phyloP scores from a whole-genome alignment of 2,113 vertebrate species.

The Pelvicachromis taeniatus region DNA sequence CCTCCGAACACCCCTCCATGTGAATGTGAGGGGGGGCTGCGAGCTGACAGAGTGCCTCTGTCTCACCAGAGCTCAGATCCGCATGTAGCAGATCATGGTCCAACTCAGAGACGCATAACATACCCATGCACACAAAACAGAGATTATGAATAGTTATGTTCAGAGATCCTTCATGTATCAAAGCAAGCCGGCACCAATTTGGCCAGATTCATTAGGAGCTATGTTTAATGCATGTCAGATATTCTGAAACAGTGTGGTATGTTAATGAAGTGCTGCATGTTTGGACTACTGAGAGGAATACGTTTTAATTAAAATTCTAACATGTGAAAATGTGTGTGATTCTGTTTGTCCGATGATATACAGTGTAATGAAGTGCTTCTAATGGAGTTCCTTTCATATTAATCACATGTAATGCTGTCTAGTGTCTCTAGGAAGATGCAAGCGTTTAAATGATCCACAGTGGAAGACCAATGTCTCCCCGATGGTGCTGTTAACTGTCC shows the following conservation, averaged over 20 bases:
- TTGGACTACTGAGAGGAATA: constrained; percentile 17
- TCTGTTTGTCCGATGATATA: neutral
- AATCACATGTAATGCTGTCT: neutral
- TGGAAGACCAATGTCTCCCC: neutral
- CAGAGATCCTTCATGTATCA: constrained; percentile 57
- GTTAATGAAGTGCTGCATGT: constrained; percentile 39
- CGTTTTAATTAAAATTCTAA: constrained; percentile 19
- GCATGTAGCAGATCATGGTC: neutral
- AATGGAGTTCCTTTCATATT: neutral
- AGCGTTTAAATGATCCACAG: neutral
- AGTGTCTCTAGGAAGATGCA: neutral
- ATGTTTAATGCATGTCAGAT: constrained; percentile 72
- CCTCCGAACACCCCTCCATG: constrained; percentile 12
- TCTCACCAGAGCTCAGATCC: constrained; percentile 6
- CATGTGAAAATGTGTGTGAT: neutral
- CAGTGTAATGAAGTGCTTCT: neutral
- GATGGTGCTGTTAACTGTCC: neutral
- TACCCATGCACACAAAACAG: constrained; percentile 11
- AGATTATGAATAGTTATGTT: constrained; percentile 57
- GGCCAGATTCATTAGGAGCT: constrained; percentile 57
- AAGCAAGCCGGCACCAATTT: constrained; percentile 52
- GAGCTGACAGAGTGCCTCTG: neutral
- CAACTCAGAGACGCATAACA: constrained; percentile 5
- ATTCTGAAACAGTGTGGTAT: constrained; percentile 22
- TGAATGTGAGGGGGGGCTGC: neutral